Evolutionary conservation across 2,888 invertebrate species (phyloP).

Genomic region (Trypoxylon attenuatum): DNA sequence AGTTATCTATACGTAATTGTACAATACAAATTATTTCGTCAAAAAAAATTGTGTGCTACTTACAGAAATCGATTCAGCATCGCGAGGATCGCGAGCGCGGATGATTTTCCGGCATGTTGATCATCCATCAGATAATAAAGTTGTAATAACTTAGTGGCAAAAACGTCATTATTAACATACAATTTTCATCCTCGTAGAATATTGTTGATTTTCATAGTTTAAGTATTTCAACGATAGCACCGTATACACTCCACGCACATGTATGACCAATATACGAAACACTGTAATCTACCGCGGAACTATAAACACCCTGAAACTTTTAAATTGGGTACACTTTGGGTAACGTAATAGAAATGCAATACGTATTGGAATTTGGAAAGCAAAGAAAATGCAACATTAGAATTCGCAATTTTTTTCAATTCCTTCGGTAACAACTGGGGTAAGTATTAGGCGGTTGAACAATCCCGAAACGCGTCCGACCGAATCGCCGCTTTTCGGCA

Average conservation of each 20-base stretch:
- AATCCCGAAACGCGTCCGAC: conserved; percentile 37
- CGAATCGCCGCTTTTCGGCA: conserved; percentile 66
- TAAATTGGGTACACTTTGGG: conserved; percentile 28
- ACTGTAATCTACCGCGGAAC: conserved; percentile 31
- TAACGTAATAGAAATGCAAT: conserved; percentile 21
- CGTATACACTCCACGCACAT: neutral
- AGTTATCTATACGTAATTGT: too few relatives aligned
- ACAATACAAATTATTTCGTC: neutral
- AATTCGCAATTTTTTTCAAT: conserved; percentile 13
- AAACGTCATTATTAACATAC: conserved; percentile 23
- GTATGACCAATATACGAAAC: conserved; percentile 16
- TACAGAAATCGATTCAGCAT: neutral
- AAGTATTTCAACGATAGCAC: too few relatives aligned
- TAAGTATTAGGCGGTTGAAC: conserved; percentile 11
- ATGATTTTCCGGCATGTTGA: conserved; percentile 25
- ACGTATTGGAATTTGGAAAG: neutral
- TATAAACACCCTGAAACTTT: conserved; percentile 48
- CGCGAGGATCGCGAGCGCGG: conserved; percentile 16
- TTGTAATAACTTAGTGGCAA: conserved; percentile 4
- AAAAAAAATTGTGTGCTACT: neutral
- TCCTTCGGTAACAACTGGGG: conserved; percentile 1
- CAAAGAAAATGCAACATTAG: neutral
- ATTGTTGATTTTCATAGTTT: too few relatives aligned
- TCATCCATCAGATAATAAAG: too few relatives aligned
- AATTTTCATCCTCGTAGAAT: conserved; percentile 17